Base-by-base conservation (phyloP, 1,140 invertebrate genomes). In the Neomicropteryx cornuta region DNA sequence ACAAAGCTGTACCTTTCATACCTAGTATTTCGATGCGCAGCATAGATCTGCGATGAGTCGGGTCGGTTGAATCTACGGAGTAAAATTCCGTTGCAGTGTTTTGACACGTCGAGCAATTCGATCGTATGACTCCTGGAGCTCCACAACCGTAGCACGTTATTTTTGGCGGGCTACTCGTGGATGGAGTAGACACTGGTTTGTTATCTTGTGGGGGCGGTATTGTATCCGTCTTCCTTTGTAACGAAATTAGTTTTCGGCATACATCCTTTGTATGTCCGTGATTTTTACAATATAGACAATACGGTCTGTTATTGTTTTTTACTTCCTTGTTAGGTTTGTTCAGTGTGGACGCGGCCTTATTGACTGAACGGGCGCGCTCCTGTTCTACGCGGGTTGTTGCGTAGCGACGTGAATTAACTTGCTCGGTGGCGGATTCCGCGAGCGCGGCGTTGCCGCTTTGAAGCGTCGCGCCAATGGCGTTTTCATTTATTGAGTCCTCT, bases 231-330 rank as follows among this genome's bases (percentile, higher is more conserved):
- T 35, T 35, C n/a, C 20, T 14, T 8, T 5, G 14, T 8, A 5
- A 20, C 24, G 27, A 5, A 17, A 28, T 28, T 11, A 35, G 16
- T 21, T 39, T 41, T 14, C 39, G 20, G 30, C 36, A 42, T 32
- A 18, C 36, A 4, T 18, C 20, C n/a, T 39, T 30, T 13, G 4
- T 11, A 24, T 42, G 37, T 5, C 36, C 41, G 13, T 18, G 32
- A 5, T 6, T 14, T 5, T 6, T 23, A 22, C 41, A 42, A 22
- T 27, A 42, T 3, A 11, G 10, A 23, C 27, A 41, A 14, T 19
- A 18, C 13, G 18, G 11, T 5, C n/a, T n/a, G n/a, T n/a, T n/a
- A n/a, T 19, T 11, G 11, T 21, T 5, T 19, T 8, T 13, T 21
- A 13, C 16, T 19, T 35, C 18, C 33, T 22, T 37, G 21, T 17